Evolutionary conservation across 2,113 vertebrate genomes (phyloP), one percentile per base, ranked within the genome.

Genomic region (Theristicus caerulescens): DNA sequence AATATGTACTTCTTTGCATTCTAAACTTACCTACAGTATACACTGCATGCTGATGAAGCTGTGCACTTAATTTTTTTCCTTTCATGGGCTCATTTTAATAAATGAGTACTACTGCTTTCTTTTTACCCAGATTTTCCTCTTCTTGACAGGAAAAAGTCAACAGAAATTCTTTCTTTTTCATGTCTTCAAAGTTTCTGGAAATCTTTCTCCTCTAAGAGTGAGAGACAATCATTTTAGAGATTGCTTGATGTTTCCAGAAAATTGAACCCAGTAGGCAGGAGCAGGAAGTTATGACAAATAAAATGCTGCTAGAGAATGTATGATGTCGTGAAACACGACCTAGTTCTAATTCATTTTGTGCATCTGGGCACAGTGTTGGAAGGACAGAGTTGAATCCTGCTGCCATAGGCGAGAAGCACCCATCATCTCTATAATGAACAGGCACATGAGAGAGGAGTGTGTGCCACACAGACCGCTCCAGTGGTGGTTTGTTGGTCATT

Each of bases 261-360:
- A 69, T 51, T 64, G 49, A 80, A 40, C 36, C 20, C 40, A 78
- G n/a, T n/a, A 27, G 10, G 44, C 47, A 46, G 36, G 59, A 93
- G 26, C 31, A 76, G 52, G 20, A 61, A 91, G 54, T 72, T 86
- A 47, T 29, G 32, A 59, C 93, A 84, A 72, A 44, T 32, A 69
- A 88, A 66, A 55, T 12, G 3, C 21, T 82, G 36, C 70, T 57
- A 78, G 79, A 74, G 54, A 92, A 89, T 51, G 7, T 69, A 51
- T 88, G 66, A 52, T 82, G 32, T 57, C 59, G 62, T 88, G 69
- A 34, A 69, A 52, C 21, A 62, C 9, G 55, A 93, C 67, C 38
- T 57, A 54, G 46, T 92, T 94, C 66, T 86, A 96, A 64, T 74
- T 83, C 22, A 52, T 88, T 80, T 78, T 91, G n/a, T 77, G 83